These are phyloP conservation scores for Phrynocephalus vlangalii DNA, from an alignment of 2,797 vertebrate species.

Conservation along the genomic window DNA sequence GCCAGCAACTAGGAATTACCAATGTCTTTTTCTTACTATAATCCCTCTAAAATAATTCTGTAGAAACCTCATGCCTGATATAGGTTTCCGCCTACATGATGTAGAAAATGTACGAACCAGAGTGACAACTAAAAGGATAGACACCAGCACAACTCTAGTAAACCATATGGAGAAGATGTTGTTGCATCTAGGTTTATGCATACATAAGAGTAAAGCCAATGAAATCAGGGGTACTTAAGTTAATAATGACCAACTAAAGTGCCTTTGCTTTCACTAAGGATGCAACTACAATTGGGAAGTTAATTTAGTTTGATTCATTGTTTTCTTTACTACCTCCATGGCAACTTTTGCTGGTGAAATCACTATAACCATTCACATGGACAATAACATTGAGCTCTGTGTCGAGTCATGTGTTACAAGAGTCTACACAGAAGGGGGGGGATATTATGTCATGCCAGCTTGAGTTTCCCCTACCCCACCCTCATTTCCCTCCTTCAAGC, in stretches of 20 bases:
- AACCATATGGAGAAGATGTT: not conserved
- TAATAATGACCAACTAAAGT: not conserved
- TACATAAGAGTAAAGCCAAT: not conserved
- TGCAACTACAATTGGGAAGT: too few relatives aligned
- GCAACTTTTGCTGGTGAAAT: too few relatives aligned
- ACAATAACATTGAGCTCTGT: too few relatives aligned
- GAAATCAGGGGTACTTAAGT: not conserved
- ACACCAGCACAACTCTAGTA: not conserved
- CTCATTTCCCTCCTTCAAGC: too few relatives aligned
- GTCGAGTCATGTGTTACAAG: too few relatives aligned
- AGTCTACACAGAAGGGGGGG: too few relatives aligned
- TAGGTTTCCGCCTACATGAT: not conserved
- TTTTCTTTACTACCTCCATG: too few relatives aligned
- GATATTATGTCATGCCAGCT: too few relatives aligned
- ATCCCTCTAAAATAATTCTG: not conserved
- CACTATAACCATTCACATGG: too few relatives aligned
- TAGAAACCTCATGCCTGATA: not conserved
- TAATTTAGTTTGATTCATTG: too few relatives aligned
- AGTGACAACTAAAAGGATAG: not conserved
- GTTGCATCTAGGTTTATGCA: not conserved
- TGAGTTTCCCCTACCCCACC: too few relatives aligned
- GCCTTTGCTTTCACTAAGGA: not conserved
- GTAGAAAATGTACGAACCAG: not conserved
- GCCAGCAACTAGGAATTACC: not conserved
- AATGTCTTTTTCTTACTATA: not conserved